A percentile compares a stretch with the other conserved stretches of the same genome.
These are phyloP conservation scores for Cheilosia impressa DNA, from an alignment of 2,888 invertebrate genomes.

Conservation along the genomic window DNA sequence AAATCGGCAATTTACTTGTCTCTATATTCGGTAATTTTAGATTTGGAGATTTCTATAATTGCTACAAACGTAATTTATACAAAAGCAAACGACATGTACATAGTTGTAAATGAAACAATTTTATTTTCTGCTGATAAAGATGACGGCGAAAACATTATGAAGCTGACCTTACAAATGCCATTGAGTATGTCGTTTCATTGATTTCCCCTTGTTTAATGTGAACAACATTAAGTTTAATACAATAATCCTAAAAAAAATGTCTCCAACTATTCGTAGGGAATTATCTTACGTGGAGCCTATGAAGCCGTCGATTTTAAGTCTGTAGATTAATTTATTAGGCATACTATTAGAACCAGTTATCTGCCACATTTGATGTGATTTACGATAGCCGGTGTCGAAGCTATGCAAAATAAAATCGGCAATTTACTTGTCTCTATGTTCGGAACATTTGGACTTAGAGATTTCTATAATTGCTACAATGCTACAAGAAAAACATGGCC, in stretches of 20 bases:
- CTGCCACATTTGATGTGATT: constrained; percentile 36
- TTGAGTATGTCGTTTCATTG: not conserved
- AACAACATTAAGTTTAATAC: no score
- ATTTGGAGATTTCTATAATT: constrained; percentile 79
- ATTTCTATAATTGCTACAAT: constrained; percentile 60
- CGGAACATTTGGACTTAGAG: constrained; percentile 14
- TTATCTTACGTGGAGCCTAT: no score
- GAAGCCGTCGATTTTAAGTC: no score
- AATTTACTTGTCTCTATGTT: constrained; percentile 58
- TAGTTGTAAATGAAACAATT: not conserved
- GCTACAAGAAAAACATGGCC: constrained; percentile 4
- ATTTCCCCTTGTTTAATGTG: not conserved
- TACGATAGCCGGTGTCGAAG: constrained; percentile 61
- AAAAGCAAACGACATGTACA: not conserved
- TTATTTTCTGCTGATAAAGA: not conserved
- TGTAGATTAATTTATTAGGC: constrained; percentile 4
- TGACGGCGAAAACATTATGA: not conserved
- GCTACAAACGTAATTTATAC: constrained; percentile 73
- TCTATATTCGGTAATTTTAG: constrained; percentile 71
- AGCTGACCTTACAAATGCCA: no score
- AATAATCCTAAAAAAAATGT: no score
- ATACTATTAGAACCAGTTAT: constrained; percentile 66
- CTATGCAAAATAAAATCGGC: constrained; percentile 52
- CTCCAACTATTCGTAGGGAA: no score
- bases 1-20: constrained; percentile 80